Conservation (phyloP, 2,797 vertebrate genomes). For the Premnoplex brunnescens region DNA sequence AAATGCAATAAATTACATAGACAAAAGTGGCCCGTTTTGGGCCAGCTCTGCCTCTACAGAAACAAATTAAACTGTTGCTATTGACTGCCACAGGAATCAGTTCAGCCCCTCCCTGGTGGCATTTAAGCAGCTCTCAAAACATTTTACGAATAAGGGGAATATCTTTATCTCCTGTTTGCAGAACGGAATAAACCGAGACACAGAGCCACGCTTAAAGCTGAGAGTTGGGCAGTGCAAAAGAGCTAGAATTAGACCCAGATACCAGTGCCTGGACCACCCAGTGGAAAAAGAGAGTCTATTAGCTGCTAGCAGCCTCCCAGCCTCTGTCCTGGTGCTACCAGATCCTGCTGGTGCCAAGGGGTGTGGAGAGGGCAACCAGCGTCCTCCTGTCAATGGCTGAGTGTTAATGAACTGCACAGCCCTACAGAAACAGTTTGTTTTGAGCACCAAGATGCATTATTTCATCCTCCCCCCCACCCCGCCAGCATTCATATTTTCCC, state of each 20-base stretch:
- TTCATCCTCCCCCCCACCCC: conserved; percentile 22
- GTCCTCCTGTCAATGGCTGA: neutral
- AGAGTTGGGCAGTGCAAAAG: neutral
- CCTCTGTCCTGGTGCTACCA: neutral
- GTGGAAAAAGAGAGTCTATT: neutral
- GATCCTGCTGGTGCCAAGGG: neutral
- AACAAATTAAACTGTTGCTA: conserved; percentile 17
- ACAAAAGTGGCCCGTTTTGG: conserved; percentile 24
- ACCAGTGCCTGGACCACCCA: conserved; percentile 31
- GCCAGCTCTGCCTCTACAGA: neutral
- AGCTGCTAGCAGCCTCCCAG: neutral
- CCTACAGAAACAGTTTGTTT: conserved; percentile 51
- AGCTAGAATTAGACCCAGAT: neutral
- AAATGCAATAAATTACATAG: conserved; percentile 51
- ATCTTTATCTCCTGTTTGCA: neutral
- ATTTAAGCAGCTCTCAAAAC: neutral
- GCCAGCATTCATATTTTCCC: conserved; percentile 63
- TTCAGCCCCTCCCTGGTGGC: neutral
- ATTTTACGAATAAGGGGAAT: neutral
- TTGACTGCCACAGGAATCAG: neutral
- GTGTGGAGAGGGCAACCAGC: neutral
- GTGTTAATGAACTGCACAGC: conserved; percentile 35
- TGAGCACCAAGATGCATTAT: conserved; percentile 54
- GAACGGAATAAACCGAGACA: neutral
- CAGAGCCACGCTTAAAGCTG: neutral